Conservation (phyloP, 2,797 vertebrate species). For the Acropternis orthonyx region DNA sequence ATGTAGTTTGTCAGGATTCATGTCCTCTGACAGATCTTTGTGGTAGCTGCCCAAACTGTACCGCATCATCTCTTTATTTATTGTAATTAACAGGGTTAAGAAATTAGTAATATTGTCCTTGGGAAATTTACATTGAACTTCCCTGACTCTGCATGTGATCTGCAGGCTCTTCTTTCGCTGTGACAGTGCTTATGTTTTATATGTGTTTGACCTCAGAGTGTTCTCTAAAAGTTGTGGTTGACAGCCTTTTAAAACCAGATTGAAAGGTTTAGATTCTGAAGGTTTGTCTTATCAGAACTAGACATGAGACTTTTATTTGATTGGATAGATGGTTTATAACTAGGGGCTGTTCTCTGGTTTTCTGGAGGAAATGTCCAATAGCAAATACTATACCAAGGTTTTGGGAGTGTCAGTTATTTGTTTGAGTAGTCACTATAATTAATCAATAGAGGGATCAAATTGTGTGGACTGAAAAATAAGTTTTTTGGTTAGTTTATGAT, state of each 20-base stretch:
- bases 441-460: not conserved
- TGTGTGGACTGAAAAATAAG: not conserved
- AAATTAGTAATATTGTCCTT: not conserved
- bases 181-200: not conserved
- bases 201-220: not conserved
- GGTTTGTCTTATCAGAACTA: not conserved
- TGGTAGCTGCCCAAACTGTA: not conserved
- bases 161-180: not conserved
- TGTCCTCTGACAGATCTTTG: not conserved
- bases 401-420: not conserved
- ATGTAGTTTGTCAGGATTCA: not conserved
- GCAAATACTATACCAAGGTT: not conserved
- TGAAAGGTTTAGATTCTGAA: not conserved
- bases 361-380: not conserved
- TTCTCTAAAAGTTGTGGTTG: not conserved
- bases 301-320: not conserved
- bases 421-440: not conserved
- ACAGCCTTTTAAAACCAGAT: not conserved
- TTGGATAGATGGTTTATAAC: not conserved
- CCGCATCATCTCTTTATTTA: not conserved
- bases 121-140: not conserved
- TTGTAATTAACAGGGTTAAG: not conserved
- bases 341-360: not conserved
- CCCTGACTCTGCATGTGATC: not conserved
- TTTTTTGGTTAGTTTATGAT: not conserved